Conservation (phyloP, 2,888 invertebrate genomes). For the Crossocerus cetratus region DNA sequence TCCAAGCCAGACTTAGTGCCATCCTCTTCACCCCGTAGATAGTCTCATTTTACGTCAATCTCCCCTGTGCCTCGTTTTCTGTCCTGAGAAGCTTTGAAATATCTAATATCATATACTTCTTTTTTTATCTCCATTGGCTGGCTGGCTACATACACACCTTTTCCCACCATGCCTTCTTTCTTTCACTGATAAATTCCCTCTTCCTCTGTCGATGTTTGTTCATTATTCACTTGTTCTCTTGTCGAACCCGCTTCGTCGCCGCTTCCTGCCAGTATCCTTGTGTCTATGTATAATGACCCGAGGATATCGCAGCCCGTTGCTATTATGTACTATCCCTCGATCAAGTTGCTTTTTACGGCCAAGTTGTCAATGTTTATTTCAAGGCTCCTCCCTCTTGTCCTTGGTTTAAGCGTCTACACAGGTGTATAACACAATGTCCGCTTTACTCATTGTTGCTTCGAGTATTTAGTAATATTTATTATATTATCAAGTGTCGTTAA, state of each 20-base stretch:
- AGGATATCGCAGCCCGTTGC: no score
- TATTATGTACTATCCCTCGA: no score
- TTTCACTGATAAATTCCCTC: background rate
- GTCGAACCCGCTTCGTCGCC: no score
- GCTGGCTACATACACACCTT: no score
- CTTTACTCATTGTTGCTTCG: constrained; percentile 53
- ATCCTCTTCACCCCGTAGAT: constrained; percentile 65
- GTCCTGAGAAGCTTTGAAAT: constrained; percentile 34
- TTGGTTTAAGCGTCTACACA: constrained; percentile 31
- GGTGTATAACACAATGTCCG: constrained; percentile 35
- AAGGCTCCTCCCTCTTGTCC: constrained; percentile 27
- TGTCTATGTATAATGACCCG: no score
- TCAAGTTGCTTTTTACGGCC: no score
- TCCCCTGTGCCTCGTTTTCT: constrained; percentile 11
- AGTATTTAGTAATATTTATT: constrained; percentile 28
- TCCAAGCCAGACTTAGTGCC: constrained; percentile 62
- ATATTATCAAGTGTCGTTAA: constrained; percentile 11
- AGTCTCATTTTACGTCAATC: constrained; percentile 32
- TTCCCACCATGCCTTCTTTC: background rate
- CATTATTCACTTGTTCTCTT: background rate
- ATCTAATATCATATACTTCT: constrained; percentile 4
- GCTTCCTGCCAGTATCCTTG: no score
- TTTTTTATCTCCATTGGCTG: background rate
- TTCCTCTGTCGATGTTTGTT: background rate
- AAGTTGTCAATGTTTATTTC: constrained; percentile 13